These are phyloP conservation scores for Syndactyla subalaris DNA, from an alignment of 2,797 vertebrate species.

Conservation along the genomic window DNA sequence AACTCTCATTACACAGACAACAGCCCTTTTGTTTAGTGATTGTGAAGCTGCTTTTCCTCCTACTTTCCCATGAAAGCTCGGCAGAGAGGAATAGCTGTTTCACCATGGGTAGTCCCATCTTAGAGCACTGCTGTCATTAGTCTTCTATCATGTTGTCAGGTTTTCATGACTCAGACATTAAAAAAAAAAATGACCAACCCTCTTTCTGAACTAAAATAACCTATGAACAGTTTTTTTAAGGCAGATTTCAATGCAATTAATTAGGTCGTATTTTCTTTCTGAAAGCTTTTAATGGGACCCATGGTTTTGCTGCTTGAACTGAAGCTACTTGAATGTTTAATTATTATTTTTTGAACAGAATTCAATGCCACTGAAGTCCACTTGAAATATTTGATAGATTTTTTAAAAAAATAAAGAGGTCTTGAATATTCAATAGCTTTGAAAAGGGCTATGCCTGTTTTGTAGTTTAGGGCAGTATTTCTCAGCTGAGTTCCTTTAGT, in stretches of 20 bases:
- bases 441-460: not conserved
- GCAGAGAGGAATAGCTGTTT: not conserved
- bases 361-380: not conserved
- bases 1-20: not conserved
- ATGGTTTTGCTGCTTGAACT: not conserved
- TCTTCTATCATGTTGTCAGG: not conserved
- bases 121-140: not conserved
- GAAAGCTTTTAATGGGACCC: not conserved
- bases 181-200: not conserved
- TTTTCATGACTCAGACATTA: constrained; percentile 25
- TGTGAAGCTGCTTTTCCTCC: not conserved
- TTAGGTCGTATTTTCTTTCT: constrained; percentile 28
- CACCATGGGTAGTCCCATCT: not conserved
- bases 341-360: constrained; percentile 20
- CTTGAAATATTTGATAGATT: not conserved
- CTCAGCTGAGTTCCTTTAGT: not conserved
- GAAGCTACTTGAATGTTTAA: not conserved
- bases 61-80: not conserved
- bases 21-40: constrained; percentile 8
- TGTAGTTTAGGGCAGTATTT: not conserved
- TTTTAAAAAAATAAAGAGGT: not conserved
- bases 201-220: not conserved
- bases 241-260: constrained; percentile 7
- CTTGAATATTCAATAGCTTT: not conserved
- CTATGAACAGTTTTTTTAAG: not conserved